Conservation (phyloP, 1,140 invertebrate genomes). For the Capitella teleta region DNA sequence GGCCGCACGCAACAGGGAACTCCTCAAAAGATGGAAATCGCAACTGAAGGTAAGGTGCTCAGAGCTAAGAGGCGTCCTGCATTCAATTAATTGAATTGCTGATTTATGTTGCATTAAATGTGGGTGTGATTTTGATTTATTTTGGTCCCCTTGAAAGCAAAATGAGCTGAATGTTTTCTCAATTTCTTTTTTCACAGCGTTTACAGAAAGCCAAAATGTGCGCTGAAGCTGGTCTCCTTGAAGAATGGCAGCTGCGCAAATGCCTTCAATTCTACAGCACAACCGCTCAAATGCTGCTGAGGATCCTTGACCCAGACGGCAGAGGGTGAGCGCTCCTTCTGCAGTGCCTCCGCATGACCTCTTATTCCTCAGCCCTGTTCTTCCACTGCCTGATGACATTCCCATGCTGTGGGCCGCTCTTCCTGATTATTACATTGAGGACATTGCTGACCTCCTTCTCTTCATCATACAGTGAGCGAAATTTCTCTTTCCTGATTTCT, state of each 20-base stretch:
- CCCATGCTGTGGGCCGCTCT: conserved; percentile 66
- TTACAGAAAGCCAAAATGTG: conserved; percentile 60
- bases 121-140: not conserved
- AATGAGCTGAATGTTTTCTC: not conserved
- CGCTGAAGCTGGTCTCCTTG: conserved; percentile 73
- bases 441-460: conserved; percentile 86
- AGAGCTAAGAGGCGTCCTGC: not conserved
- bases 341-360: not conserved
- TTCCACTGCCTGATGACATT: conserved; percentile 36
- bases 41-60: conserved; percentile 50
- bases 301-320: conserved; percentile 29
- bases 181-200: conserved; percentile 36
- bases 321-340: conserved; percentile 19
- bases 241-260: conserved; percentile 64
- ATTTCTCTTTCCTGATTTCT: not conserved
- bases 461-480: conserved; percentile 80
- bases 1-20: conserved; percentile 63
- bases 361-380: not conserved
- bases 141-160: not conserved
- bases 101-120: not conserved
- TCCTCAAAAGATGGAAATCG: conserved; percentile 74
- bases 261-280: conserved; percentile 76
- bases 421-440: conserved; percentile 93
- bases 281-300: conserved; percentile 62
- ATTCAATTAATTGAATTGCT: not conserved